These are phyloP conservation scores for Microchirus variegatus DNA, from an alignment of 2,797 vertebrate species.

Conservation along the genomic window DNA sequence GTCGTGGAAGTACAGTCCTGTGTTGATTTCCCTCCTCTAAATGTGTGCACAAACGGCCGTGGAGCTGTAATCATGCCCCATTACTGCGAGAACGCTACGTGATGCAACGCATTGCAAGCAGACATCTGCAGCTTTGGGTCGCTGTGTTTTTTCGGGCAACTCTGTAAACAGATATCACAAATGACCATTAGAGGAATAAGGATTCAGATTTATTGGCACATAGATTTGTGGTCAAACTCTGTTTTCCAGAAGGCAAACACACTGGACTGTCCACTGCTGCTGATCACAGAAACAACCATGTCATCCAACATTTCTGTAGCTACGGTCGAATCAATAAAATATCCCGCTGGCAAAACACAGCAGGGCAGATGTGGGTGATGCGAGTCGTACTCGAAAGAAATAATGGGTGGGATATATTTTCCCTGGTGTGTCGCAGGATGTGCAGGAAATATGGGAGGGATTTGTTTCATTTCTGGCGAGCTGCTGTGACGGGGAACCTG, in stretches of 20 bases:
- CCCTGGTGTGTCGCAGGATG: slow-evolving; percentile 26
- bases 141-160: slow-evolving; percentile 9
- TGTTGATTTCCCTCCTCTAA: background rate
- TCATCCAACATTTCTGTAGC: slow-evolving; percentile 27
- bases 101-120: slow-evolving; percentile 48
- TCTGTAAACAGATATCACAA: background rate
- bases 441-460: slow-evolving; percentile 52
- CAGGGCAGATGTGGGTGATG: slow-evolving; percentile 53
- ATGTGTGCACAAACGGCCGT: background rate
- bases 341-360: slow-evolving; percentile 48
- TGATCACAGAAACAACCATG: slow-evolving; percentile 27
- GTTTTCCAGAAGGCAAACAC: background rate
- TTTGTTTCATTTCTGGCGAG: slow-evolving; percentile 47
- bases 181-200: background rate
- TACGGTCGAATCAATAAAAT: slow-evolving; percentile 47
- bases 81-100: slow-evolving; percentile 1
- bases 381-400: slow-evolving; percentile 52
- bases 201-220: background rate
- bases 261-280: background rate
- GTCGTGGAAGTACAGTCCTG: no score
- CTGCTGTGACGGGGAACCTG: slow-evolving; percentile 26
- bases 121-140: slow-evolving; percentile 12
- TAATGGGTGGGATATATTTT: slow-evolving; percentile 9
- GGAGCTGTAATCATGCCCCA: background rate
- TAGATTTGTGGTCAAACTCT: background rate